Evolutionary conservation across 2,113 vertebrate genomes (phyloP).

Genomic region (Brachyistius frenatus): DNA sequence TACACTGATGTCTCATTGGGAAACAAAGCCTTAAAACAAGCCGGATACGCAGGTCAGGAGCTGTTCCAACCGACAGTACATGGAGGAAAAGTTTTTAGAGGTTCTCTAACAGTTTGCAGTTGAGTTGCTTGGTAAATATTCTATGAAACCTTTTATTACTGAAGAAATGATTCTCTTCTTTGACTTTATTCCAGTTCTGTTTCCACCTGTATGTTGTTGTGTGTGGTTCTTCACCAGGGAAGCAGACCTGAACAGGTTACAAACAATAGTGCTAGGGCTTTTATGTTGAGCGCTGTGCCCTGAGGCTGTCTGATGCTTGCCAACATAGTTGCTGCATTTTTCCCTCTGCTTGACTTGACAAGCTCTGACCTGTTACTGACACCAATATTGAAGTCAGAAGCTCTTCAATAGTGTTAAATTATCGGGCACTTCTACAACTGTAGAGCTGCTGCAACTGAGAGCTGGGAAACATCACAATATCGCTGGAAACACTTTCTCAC

Average conservation of each 20-base stretch:
- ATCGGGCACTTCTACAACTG: not conserved
- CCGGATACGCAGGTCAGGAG: not conserved
- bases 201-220: not conserved
- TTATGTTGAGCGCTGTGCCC: not conserved
- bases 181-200: no score
- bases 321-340: conserved; percentile 60
- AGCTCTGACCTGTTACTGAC: conserved; percentile 65
- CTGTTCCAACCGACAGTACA: not conserved
- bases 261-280: conserved; percentile 15
- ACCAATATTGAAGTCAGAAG: conserved; percentile 32
- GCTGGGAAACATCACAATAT: no score
- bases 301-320: conserved; percentile 21
- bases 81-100: not conserved
- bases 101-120: not conserved
- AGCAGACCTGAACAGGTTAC: conserved; percentile 17
- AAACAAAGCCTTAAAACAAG: not conserved
- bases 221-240: not conserved
- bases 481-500: no score
- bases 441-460: not conserved
- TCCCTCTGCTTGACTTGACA: conserved; percentile 52
- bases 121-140: not conserved
- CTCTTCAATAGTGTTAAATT: conserved; percentile 1
- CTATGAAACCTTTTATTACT: not conserved
- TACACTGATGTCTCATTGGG: not conserved
- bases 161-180: no score